These are phyloP conservation scores for Philotrypesis tridentata DNA, from an alignment of 1,140 invertebrate genomes.

Conservation along the genomic window DNA sequence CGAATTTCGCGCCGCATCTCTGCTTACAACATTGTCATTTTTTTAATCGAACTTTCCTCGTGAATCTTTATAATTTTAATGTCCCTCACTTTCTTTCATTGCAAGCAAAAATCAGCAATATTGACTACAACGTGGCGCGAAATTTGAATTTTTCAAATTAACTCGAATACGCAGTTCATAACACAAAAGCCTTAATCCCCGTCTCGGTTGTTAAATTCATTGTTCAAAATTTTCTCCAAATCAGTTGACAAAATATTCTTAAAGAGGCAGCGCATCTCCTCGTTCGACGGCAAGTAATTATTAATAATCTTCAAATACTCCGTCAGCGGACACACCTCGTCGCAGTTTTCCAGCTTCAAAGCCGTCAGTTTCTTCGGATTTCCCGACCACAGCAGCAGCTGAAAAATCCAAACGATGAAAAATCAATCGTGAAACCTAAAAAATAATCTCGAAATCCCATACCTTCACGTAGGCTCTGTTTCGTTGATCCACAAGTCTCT, in stretches of 20 bases:
- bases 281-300: background rate
- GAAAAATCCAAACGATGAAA: background rate
- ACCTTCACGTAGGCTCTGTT: constrained; percentile 52
- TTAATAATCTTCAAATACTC: background rate
- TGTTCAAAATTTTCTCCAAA: background rate
- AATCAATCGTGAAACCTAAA: background rate
- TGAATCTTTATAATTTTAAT: no score
- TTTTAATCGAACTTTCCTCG: no score
- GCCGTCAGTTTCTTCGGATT: constrained; percentile 22
- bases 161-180: no score
- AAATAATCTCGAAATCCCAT: background rate
- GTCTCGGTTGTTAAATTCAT: background rate
- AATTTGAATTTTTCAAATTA: no score
- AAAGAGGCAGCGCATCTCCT: constrained; percentile 25
- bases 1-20: no score
- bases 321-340: background rate
- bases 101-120: no score
- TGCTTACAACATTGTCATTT: no score
- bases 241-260: constrained; percentile 1
- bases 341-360: background rate
- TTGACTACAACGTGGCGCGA: no score
- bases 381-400: constrained; percentile 11
- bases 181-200: no score
- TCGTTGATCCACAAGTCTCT: constrained; percentile 55
- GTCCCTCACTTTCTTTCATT: no score